A percentile compares a stretch with the other conserved stretches of the same genome.
Conservation (phyloP, 2,888 invertebrate genomes). For the Cheiracanthium punctorium region DNA sequence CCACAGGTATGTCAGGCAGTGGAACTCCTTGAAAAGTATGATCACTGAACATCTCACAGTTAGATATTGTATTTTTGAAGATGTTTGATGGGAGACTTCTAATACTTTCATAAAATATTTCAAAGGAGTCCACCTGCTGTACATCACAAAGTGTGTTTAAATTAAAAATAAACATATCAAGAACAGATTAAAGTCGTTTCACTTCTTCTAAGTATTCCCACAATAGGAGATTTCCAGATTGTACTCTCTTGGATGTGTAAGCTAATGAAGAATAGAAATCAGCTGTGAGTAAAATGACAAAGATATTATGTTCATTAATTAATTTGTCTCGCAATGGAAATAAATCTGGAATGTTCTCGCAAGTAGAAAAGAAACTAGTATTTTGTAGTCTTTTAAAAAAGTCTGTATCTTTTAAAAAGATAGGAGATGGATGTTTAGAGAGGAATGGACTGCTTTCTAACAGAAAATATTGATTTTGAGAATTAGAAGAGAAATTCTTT, state of each 20-base stretch:
- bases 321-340: neutral
- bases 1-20: neutral
- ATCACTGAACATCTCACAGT: neutral
- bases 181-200: neutral
- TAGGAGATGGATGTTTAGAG: too few relatives aligned
- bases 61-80: neutral
- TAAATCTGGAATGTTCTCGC: conserved; percentile 5
- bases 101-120: neutral
- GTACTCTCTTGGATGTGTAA: neutral
- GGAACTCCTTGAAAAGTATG: neutral
- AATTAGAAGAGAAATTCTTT: too few relatives aligned
- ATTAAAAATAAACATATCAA: neutral
- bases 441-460: too few relatives aligned
- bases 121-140: neutral
- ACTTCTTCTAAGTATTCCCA: neutral
- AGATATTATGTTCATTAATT: neutral
- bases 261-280: neutral
- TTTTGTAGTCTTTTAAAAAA: conserved; percentile 11
- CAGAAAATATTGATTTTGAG: too few relatives aligned
- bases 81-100: neutral
- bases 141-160: neutral
- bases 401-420: too few relatives aligned
- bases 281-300: neutral
- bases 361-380: conserved; percentile 14
- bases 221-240: neutral